Evolutionary conservation across 1,140 invertebrate genomes (phyloP), one percentile per base, ranked within the genome.

Genomic region (Reticulitermes speratus): DNA sequence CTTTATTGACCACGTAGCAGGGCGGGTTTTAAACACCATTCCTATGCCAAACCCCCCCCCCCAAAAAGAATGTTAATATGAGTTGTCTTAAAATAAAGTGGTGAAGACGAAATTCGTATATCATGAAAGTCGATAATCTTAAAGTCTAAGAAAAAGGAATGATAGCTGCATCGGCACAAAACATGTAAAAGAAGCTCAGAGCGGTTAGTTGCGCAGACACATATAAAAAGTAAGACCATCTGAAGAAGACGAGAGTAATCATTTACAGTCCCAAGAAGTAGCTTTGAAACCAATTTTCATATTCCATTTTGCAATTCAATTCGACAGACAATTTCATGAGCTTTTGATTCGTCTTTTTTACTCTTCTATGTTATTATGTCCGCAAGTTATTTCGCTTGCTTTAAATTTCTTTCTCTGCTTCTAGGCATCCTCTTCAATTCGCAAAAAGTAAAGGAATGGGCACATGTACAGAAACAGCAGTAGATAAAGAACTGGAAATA

Each of bases 231-330:
- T 12, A 12, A 55, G 19, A 55, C 52, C 14, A 21, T 21, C 52
- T 21, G 52, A 55, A 55, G 52, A 16, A 55, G 52, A 55, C 52
- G 5, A 55, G 52, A 21, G 65, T 75, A 75, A 75, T 30, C n/a
- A 75, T 19, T 65, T 65, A 65, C 52, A 55, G 1, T 55, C 25
- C 25, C n/a, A 30, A 75, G 65, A n/a, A 55, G 52, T 14, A 75
- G 65, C 65, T 55, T 55, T 30, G 65, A 75, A 75, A 25, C 65
- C 65, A 75, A 75, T 75, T 75, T 75, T 30, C 65, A 30, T 75
- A n/a, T 75, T 75, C 65, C 65, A 75, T 75, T 75, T 75, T 75
- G 65, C 65, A 30, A 75, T 75, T 75, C 65, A 75, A 75, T 75
- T 75, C 65, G 65, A 75, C 65, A 75, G 25, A n/a, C 65, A 75